A percentile compares a stretch with the other conserved stretches of the same genome.
These are phyloP conservation scores for Parelbella ahira DNA, from an alignment of 2,888 invertebrate genomes.

Conservation along the genomic window DNA sequence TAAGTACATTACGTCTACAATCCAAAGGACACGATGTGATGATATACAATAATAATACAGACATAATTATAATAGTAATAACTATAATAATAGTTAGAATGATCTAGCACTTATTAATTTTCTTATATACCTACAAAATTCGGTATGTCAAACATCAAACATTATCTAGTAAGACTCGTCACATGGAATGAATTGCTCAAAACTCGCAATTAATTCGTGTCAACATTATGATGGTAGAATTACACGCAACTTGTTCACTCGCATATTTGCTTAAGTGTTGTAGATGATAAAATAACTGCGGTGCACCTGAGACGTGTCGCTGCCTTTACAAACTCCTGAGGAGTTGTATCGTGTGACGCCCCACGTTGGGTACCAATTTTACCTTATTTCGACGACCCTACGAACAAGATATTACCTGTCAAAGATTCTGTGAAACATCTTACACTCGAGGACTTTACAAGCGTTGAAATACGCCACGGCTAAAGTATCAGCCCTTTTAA, in stretches of 20 bases:
- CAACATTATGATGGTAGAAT: slow-evolving; percentile 57
- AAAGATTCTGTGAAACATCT: slow-evolving; percentile 29
- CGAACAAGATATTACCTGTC: slow-evolving; percentile 55
- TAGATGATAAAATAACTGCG: slow-evolving; percentile 59
- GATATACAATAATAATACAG: too few relatives aligned
- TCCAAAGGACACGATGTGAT: too few relatives aligned
- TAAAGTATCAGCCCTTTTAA: too few relatives aligned
- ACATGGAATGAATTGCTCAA: too few relatives aligned
- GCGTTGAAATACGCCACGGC: not conserved
- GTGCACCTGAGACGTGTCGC: slow-evolving; percentile 61
- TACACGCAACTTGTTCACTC: slow-evolving; percentile 58
- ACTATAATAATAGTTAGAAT: too few relatives aligned
- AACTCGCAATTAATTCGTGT: slow-evolving; percentile 11
- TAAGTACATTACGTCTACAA: too few relatives aligned
- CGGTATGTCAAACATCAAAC: slow-evolving; percentile 10
- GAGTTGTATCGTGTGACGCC: slow-evolving; percentile 45
- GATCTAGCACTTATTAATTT: too few relatives aligned
- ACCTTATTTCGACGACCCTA: slow-evolving; percentile 51
- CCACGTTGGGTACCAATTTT: slow-evolving; percentile 53
- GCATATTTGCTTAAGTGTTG: slow-evolving; percentile 60
- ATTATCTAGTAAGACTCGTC: slow-evolving; percentile 6
- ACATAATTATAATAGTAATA: too few relatives aligned
- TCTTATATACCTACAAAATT: too few relatives aligned
- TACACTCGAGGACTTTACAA: slow-evolving; percentile 22
- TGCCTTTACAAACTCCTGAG: slow-evolving; percentile 44